A percentile compares a stretch with the other conserved stretches of the same genome.
Conservation (phyloP, 1,140 invertebrate genomes). For the Belonocnema kinseyi region DNA sequence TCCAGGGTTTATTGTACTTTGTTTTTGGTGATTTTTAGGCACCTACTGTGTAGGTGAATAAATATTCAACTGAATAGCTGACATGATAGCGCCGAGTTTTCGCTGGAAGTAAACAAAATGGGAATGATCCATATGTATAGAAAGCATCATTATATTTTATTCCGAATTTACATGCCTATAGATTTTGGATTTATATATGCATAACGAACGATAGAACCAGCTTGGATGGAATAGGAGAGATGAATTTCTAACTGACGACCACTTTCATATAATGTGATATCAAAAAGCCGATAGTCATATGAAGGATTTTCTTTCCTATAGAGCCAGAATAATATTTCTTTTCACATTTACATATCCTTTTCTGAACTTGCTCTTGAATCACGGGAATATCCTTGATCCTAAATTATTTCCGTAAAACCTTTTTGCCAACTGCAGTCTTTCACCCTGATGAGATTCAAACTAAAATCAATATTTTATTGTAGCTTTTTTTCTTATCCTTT, state of each 20-base stretch:
- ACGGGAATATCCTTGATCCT: not conserved
- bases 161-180: no score
- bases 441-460: not conserved
- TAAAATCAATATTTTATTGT: not conserved
- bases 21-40: no score
- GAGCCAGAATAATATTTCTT: constrained; percentile 7
- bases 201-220: no score
- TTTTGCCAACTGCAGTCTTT: not conserved
- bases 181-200: no score
- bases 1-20: no score
- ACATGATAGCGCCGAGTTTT: no score
- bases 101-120: no score
- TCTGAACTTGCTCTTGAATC: constrained; percentile 8
- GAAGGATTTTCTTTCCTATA: not conserved
- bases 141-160: no score
- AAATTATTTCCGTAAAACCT: not conserved
- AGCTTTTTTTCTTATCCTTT: not conserved
- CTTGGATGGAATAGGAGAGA: not conserved
- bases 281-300: not conserved
- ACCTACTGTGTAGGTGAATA: no score
- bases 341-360: constrained; percentile 3
- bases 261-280: not conserved
- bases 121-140: no score
- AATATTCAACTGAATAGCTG: no score
- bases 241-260: not conserved